Conservation (phyloP, 2,797 vertebrate species). For the Sparidentex hasta region DNA sequence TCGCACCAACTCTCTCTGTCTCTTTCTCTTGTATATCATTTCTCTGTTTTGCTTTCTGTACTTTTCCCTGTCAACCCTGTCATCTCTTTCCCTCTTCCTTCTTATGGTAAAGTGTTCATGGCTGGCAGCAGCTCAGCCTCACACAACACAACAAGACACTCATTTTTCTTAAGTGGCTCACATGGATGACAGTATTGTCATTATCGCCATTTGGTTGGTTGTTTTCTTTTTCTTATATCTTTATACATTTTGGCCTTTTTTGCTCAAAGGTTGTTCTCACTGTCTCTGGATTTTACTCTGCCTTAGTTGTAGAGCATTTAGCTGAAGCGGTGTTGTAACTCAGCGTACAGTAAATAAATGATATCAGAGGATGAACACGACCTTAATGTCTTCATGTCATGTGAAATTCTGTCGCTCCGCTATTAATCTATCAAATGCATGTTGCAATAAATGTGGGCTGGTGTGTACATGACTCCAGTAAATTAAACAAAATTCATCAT, state of each 20-base stretch:
- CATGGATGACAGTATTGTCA: conserved; percentile 23
- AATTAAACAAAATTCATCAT: not conserved
- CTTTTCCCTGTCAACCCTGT: conserved; percentile 36
- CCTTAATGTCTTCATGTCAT: not conserved
- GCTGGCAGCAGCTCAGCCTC: conserved; percentile 42
- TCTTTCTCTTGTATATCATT: conserved; percentile 21
- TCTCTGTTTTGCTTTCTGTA: conserved; percentile 28
- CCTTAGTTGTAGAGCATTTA: not conserved
- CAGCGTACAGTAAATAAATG: conserved; percentile 23
- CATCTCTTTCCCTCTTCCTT: conserved; percentile 35
- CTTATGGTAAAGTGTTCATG: conserved; percentile 18
- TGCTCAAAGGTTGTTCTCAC: conserved; percentile 11
- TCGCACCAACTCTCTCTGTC: conserved; percentile 38
- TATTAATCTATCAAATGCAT: conserved; percentile 9
- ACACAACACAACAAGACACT: conserved; percentile 38
- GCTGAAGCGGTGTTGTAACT: not conserved
- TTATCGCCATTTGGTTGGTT: conserved; percentile 16
- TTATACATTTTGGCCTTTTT: conserved; percentile 28
- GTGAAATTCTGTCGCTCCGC: conserved; percentile 18
- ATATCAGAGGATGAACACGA: not conserved
- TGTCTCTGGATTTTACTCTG: conserved; percentile 6
- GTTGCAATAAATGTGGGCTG: not conserved
- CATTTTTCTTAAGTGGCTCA: conserved; percentile 33
- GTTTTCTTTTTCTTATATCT: conserved; percentile 7
- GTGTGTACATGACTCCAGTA: conserved; percentile 5